These are phyloP conservation scores for Larimichthys polyactis DNA, from an alignment of 2,113 vertebrate species.

Conservation along the genomic window DNA sequence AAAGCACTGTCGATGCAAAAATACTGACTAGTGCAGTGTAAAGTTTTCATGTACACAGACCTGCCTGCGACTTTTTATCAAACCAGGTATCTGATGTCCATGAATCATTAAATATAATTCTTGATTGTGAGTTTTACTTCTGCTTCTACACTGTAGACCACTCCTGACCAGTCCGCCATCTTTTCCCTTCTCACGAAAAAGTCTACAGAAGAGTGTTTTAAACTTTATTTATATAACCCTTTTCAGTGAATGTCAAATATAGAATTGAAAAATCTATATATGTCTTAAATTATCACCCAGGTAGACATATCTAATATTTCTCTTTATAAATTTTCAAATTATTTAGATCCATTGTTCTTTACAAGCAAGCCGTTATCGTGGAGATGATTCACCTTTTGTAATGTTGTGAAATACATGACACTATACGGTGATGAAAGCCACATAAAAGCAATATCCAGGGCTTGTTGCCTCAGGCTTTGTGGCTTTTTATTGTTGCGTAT, in stretches of 20 bases:
- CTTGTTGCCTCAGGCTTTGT: constrained; percentile 39
- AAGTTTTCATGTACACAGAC: not conserved
- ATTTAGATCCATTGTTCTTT: constrained; percentile 3
- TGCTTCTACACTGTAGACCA: too few species aligned
- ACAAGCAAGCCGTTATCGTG: not conserved
- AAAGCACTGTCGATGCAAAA: not conserved
- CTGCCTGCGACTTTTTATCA: not conserved
- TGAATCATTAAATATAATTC: too few species aligned
- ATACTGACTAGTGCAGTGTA: not conserved
- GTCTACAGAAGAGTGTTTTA: too few species aligned
- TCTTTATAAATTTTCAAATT: not conserved
- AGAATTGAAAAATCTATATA: not conserved
- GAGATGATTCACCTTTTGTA: constrained; percentile 22
- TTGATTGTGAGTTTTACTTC: too few species aligned
- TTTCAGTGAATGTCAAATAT: too few species aligned
- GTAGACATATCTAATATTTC: not conserved
- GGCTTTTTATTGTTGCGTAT: constrained; percentile 51
- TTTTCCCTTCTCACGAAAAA: too few species aligned
- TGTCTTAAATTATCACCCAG: not conserved
- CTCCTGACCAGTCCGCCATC: too few species aligned
- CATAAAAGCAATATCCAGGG: constrained; percentile 46
- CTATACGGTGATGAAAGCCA: constrained; percentile 14
- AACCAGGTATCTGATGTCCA: too few species aligned
- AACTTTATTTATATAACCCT: too few species aligned
- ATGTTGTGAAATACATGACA: constrained; percentile 26